Base-by-base conservation (phyloP, 2,888 invertebrate species). In the Meandrusa payeni region DNA sequence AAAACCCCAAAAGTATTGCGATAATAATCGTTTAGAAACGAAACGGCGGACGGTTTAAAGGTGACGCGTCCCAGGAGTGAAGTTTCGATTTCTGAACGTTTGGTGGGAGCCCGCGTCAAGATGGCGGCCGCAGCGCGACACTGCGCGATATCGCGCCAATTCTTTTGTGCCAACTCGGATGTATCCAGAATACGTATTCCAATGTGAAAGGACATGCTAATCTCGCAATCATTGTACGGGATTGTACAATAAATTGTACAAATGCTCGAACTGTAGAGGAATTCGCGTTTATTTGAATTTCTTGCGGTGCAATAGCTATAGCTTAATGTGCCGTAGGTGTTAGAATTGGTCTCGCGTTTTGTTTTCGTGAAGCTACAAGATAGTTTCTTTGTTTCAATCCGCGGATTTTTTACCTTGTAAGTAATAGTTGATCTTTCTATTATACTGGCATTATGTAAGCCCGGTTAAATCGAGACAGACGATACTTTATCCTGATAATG, bases 81-180 rank as follows among this genome's bases (percentile, higher is more conserved):
- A 62, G 70, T 75, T 43, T 76, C 75, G 76, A 76, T 78, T 79
- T 73, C 73, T 75, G 70, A 81, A 80, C 78, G 77, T 69, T 81
- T 71, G 70, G 74, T 70, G 72, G 65, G 67, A 72, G 60, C 47
- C 48, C 43, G 19, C 62, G 68, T 61, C 74, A 78, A 79, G 72
- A 80, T 80, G 81, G 76, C 57, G 77, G 76, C 57, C 51, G 59
- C 66, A 64, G 65, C 64, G 69, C 65, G 69, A 67, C 69, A 66
- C 64, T 54, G 54, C 37, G 61, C 74, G 80, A 80, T 81, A 81
- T 76, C 76, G 72, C 76, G 63, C 76, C 83, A 79, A 82, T 86
- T 81, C 83, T 83, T 86, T 79, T 74, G 76, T 73, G 74, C 74
- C 72, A 76, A 57, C 62, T 64, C 66, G 69, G 67, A 77, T 75